Base-by-base conservation (phyloP, 2,888 invertebrate species). In the Diabrotica balteata region DNA sequence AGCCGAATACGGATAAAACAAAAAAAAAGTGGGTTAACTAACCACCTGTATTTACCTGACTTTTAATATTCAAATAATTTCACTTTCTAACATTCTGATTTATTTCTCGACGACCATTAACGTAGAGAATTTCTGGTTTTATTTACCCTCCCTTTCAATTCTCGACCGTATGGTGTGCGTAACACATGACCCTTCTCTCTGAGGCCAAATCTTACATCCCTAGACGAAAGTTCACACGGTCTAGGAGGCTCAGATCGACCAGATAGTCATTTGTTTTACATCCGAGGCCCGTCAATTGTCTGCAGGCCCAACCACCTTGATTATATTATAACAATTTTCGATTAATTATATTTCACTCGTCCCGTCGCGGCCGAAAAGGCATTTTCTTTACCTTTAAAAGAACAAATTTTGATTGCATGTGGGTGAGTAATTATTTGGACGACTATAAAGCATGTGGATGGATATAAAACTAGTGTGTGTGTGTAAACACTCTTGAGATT, bases 11-110 rank as follows among this genome's bases (percentile, higher is more conserved):
- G 52, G 54, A 63, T 55, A 53, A 55, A 66, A 60, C 55, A 74
- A 73, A 72, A 70, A 17, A 75, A 75, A 64, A 71, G 54, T 72
- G 62, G 75, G 74, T 76, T 73, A 73, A 73, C 69, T 51, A 72
- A 72, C 77, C 79, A 80, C 80, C 80, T 80, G 80, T 80, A 78
- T 78, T 79, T 78, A 78, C 78, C 79, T 78, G 79, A 72, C 76
- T 77, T 74, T 68, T 69, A 67, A 74, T 76, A 78, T 78, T 78
- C 78, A 76, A 79, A 78, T 78, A 80, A 79, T 80, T 80, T 80
- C 80, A 80, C 80, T 80, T 80, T 80, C 78, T 68, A 72, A 63
- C 68, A 67, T 67, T 69, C 72, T 76, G 76, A 76, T 77, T 76
- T 76, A 77, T 74, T 72, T 70, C 63, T 45, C 54, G 43, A 66